Evolutionary conservation across 2,113 vertebrate genomes (phyloP), one percentile per base, ranked within the genome.

Genomic region (Meleagris gallopavo): DNA sequence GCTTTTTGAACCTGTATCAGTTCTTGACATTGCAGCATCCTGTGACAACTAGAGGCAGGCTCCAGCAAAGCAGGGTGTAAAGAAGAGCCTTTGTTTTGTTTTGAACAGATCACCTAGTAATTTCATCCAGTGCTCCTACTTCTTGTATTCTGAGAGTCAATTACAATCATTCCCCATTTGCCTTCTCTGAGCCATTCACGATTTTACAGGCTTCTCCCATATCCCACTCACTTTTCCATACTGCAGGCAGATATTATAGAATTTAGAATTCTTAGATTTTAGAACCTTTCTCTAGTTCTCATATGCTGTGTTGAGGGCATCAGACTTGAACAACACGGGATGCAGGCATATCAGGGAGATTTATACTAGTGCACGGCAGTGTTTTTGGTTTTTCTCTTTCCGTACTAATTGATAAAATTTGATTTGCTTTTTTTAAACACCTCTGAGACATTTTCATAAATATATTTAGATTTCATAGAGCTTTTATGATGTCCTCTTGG

Each of bases 21-120:
- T 96, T 96, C 83, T 96, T 95, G 95, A 93, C 92, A 93, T 92
- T 88, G 88, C 80, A 93, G 73, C 90, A 95, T 94, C 94, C 94
- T 92, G 94, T 86, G 86, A 95, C 80, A 93, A 96, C 95, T 94
- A 96, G 92, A 90, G 94, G 38, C 88, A 90, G 5, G 50, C 50
- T 94, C 80, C 94, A 86, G 41, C 80, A 88, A 94, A 67, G 57
- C 88, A 69, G 83, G 70, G 88, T 86, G 88, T 93, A 90, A 86
- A 95, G 91, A 95, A 95, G 90, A 91, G 88, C 83, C 61, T 90
- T 94, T 91, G 50, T 88, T 96, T 86, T 95, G 88, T 95, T 95
- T 94, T 96, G 94, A 94, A 88, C 73, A 88, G 83, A 73, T 73
- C 65, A 54, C 86, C 76, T 81, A 78, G 83, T 91, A 94, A 94